Evolutionary conservation across 2,113 vertebrate genomes (phyloP).

Genomic region (Formicarius rufipectus): DNA sequence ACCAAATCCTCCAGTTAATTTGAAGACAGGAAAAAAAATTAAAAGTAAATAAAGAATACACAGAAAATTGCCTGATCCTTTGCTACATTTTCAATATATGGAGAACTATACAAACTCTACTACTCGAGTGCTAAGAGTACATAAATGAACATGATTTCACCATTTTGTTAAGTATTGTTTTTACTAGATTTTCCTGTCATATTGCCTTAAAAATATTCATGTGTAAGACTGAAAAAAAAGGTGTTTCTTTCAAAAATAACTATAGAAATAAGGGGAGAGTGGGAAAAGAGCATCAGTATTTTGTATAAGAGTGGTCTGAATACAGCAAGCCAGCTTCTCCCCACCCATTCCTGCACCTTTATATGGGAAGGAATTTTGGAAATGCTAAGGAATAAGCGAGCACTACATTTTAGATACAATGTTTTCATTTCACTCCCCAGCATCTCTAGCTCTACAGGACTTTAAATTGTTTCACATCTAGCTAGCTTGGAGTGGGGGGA

Average conservation of each 20-base stretch:
- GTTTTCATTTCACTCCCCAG: not conserved
- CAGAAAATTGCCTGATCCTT: not conserved
- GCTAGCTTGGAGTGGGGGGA: not conserved
- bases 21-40: not conserved
- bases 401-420: not conserved
- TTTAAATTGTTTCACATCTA: not conserved
- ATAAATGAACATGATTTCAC: not conserved
- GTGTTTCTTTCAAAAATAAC: not conserved
- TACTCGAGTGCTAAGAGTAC: not conserved
- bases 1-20: not conserved
- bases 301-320: not conserved
- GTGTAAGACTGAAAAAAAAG: not conserved
- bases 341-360: not conserved
- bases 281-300: not conserved
- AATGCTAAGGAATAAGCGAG: not conserved
- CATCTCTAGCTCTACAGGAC: not conserved
- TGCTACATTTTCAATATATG: not conserved
- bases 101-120: not conserved
- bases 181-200: not conserved
- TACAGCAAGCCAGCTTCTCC: not conserved
- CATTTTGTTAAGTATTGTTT: not conserved
- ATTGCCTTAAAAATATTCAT: not conserved
- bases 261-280: not conserved
- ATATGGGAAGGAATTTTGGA: constrained; percentile 20
- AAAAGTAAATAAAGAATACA: not conserved